Conservation (phyloP, 1,140 invertebrate genomes). For the Aporrectodea caliginosa region DNA sequence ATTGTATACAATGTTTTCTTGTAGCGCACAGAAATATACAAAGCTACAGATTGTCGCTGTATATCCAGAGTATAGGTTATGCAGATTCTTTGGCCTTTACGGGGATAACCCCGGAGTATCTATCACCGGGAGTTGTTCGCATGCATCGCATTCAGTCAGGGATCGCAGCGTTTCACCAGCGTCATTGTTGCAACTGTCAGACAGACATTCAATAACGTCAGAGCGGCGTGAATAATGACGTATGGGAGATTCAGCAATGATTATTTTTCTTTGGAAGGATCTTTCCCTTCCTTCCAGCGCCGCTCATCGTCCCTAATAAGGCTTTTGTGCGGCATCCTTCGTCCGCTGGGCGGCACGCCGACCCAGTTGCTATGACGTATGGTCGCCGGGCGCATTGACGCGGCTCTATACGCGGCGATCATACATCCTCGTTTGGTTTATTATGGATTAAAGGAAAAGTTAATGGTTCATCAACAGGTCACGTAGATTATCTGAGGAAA, state of each 20-base stretch:
- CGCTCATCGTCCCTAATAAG: not conserved
- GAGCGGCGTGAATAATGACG: not conserved
- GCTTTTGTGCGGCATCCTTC: not conserved
- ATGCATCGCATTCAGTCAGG: too few species aligned
- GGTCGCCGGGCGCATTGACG: not conserved
- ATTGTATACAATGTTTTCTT: too few species aligned
- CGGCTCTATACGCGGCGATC: not conserved
- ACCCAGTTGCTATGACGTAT: not conserved
- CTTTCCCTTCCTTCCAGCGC: not conserved
- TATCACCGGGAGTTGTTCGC: too few species aligned
- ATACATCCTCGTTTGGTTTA: constrained; percentile 1
- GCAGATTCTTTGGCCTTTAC: too few species aligned
- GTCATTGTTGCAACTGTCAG: not conserved
- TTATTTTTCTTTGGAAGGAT: not conserved
- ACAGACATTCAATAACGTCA: not conserved
- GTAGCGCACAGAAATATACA: too few species aligned
- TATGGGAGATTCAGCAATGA: not conserved
- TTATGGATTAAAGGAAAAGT: constrained; percentile 3
- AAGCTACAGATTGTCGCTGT: too few species aligned
- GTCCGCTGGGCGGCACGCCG: not conserved
- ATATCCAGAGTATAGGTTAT: too few species aligned
- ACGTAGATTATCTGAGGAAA: not conserved
- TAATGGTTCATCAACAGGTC: not conserved
- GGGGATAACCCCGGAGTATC: too few species aligned
- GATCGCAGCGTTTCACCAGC: too few species aligned